A percentile compares a stretch with the other conserved stretches of the same genome.
Conservation (phyloP, 2,797 vertebrate genomes). For the Picus viridis region DNA sequence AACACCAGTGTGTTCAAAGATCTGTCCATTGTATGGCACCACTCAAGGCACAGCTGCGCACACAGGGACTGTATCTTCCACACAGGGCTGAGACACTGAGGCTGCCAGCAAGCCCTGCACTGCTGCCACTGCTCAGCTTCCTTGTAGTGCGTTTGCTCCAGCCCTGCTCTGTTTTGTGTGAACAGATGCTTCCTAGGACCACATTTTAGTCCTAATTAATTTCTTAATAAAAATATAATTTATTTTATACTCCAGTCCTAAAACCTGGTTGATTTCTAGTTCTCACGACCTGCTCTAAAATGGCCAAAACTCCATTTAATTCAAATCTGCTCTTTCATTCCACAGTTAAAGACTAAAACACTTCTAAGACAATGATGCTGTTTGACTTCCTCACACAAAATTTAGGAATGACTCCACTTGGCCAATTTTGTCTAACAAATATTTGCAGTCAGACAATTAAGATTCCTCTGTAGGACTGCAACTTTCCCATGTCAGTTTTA, state of each 20-base stretch:
- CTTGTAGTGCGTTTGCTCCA: not conserved
- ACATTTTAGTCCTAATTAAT: not conserved
- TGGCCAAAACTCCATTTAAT: not conserved
- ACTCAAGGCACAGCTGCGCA: accelerated
- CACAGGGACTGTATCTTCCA: accelerated
- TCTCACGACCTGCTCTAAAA: not conserved
- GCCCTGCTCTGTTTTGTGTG: not conserved
- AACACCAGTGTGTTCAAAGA: accelerated
- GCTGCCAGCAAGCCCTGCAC: not conserved
- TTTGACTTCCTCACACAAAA: not conserved
- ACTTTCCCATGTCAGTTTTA: slow-evolving; percentile 29
- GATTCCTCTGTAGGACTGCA: not conserved
- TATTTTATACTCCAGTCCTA: not conserved
- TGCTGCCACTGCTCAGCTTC: not conserved
- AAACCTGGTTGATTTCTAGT: not conserved
- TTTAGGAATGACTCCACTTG: not conserved
- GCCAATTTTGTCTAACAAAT: not conserved
- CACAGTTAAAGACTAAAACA: not conserved
- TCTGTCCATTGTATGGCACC: not conserved
- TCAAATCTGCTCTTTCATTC: not conserved
- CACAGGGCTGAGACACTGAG: accelerated
- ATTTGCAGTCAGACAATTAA: slow-evolving; percentile 26
- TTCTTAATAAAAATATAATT: not conserved
- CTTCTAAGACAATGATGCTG: not conserved
- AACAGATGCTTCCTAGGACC: not conserved